These are phyloP conservation scores for Columba janthina DNA, from an alignment of 2,113 vertebrate genomes.

Conservation along the genomic window DNA sequence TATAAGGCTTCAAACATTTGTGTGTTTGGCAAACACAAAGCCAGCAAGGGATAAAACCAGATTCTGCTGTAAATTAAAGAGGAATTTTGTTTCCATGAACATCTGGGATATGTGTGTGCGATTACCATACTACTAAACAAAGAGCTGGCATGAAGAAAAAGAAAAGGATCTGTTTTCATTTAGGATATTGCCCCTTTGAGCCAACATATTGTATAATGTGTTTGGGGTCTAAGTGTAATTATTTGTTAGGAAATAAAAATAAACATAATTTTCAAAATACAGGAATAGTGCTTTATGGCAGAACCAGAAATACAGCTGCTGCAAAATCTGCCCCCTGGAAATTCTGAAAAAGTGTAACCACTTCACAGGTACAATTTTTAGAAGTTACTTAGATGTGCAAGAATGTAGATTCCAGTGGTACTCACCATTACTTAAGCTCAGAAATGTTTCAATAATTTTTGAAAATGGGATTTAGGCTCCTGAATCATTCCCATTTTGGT, in stretches of 20 bases:
- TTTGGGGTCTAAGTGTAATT: conserved; percentile 11
- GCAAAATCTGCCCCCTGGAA: neutral
- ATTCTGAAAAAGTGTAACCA: neutral
- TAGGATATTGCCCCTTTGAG: conserved; percentile 51
- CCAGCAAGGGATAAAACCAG: conserved; percentile 20
- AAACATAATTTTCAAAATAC: conserved; percentile 16
- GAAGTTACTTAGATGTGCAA: neutral
- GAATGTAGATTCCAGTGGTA: neutral
- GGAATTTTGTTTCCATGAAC: conserved; percentile 41
- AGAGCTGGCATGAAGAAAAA: conserved; percentile 58
- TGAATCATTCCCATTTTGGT: neutral
- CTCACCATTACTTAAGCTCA: neutral
- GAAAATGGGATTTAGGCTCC: neutral
- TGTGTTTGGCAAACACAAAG: conserved; percentile 19
- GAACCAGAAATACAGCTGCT: neutral
- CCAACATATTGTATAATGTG: conserved; percentile 30
- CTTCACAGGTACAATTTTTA: neutral
- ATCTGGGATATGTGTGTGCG: conserved; percentile 38
- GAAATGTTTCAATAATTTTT: neutral
- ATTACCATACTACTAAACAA: conserved; percentile 26
- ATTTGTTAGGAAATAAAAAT: conserved; percentile 43
- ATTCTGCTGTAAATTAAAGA: conserved; percentile 50
- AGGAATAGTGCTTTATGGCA: neutral
- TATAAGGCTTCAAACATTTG: neutral
- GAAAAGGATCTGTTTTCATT: conserved; percentile 65